Percentiles rank a stretch among this genome's conserved stretches.
These are phyloP conservation scores for Seriola dumerili DNA, from an alignment of 2,113 vertebrate species.

Conservation along the genomic window DNA sequence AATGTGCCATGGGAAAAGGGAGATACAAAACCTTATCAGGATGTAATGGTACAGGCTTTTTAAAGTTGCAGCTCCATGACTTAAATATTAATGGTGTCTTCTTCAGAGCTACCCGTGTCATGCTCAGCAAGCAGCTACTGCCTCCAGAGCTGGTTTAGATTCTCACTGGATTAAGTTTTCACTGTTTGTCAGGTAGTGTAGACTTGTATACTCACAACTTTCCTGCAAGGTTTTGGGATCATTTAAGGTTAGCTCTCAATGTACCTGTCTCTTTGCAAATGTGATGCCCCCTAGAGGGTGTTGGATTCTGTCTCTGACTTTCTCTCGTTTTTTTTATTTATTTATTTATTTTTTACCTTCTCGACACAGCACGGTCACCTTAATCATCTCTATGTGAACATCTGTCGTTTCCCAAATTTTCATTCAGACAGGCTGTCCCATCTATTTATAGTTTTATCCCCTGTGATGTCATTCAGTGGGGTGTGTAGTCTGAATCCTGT, in stretches of 20 bases:
- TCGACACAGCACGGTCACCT: slow-evolving; percentile 52
- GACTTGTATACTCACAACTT: slow-evolving; percentile 45
- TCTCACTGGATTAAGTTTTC: slow-evolving; percentile 58
- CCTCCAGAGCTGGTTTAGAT: slow-evolving; percentile 57
- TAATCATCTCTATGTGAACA: slow-evolving; percentile 59
- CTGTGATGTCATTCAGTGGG: slow-evolving; percentile 77
- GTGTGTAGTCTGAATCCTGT: slow-evolving; percentile 61
- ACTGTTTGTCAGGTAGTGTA: slow-evolving; percentile 41
- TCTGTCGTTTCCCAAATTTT: slow-evolving; percentile 47
- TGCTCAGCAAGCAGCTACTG: slow-evolving; percentile 54
- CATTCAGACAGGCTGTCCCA: slow-evolving; percentile 52
- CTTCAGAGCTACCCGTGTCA: slow-evolving; percentile 58
- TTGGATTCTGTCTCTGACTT: slow-evolving; percentile 40
- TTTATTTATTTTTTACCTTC: background rate
- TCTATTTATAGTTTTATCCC: slow-evolving; percentile 72
- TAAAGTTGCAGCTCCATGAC: slow-evolving; percentile 64
- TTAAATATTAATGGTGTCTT: slow-evolving; percentile 79
- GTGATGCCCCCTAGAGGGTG: slow-evolving; percentile 26
- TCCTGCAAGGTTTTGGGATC: slow-evolving; percentile 53
- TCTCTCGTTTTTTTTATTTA: background rate
- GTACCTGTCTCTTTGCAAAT: slow-evolving; percentile 19
- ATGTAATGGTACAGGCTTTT: slow-evolving; percentile 75
- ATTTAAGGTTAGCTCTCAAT: slow-evolving; percentile 50
- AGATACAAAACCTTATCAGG: slow-evolving; percentile 78
- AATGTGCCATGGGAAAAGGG: slow-evolving; percentile 69